A percentile compares a stretch with the other conserved stretches of the same genome.
Evolutionary conservation across 2,888 invertebrate genomes (phyloP).

Genomic region (Alentia gelatinosa): DNA sequence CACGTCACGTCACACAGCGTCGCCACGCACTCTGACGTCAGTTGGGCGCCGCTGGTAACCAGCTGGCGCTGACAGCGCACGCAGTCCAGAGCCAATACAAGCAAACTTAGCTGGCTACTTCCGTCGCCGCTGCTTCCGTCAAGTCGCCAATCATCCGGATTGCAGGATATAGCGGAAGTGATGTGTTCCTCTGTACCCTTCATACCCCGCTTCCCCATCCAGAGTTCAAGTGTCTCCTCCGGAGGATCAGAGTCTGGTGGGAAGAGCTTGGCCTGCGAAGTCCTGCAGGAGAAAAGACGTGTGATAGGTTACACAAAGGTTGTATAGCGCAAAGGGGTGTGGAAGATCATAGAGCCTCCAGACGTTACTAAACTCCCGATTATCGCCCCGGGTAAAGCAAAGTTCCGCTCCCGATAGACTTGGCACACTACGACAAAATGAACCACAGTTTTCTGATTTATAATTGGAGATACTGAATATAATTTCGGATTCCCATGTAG

Average conservation of each 20-base stretch:
- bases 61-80: not conserved
- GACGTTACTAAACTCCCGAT: too few relatives aligned
- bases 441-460: too few relatives aligned
- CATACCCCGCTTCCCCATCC: constrained; percentile 12
- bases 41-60: not conserved
- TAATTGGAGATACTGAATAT: too few relatives aligned
- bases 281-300: constrained; percentile 21
- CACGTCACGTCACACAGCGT: not conserved
- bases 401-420: too few relatives aligned
- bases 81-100: not conserved
- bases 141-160: not conserved
- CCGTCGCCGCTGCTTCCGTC: not conserved
- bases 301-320: not conserved
- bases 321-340: not conserved
- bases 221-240: constrained; percentile 50
- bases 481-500: too few relatives aligned
- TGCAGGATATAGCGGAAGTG: not conserved
- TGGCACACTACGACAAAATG: too few relatives aligned
- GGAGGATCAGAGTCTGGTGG: constrained; percentile 46
- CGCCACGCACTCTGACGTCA: not conserved
- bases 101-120: not conserved
- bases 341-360: too few relatives aligned
- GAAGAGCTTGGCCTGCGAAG: constrained; percentile 48
- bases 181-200: not conserved
- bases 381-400: too few relatives aligned